These are phyloP conservation scores for Frankliniella fusca DNA, from an alignment of 2,888 invertebrate species.

Conservation along the genomic window DNA sequence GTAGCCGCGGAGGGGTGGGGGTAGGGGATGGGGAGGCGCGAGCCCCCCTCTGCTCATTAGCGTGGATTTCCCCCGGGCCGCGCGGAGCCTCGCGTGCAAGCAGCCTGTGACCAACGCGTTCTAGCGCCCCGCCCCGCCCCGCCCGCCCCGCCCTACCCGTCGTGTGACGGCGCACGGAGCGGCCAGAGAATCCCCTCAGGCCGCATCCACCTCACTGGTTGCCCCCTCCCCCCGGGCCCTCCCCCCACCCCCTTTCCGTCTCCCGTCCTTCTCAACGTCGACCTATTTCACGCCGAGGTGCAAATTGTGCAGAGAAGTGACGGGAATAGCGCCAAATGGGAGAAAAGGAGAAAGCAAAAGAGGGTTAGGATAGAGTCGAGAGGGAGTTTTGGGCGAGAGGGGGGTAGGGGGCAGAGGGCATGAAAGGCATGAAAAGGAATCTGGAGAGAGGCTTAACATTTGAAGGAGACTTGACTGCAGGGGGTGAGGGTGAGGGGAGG, in stretches of 20 bases:
- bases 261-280: neutral
- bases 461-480: neutral
- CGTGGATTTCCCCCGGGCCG: conserved; percentile 13
- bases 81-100: neutral
- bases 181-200: too few species aligned
- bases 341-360: neutral
- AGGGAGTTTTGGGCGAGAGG: neutral
- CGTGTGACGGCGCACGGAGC: too few species aligned
- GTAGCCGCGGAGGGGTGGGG: neutral
- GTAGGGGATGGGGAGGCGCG: neutral
- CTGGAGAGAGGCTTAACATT: conserved; percentile 15
- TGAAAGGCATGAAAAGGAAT: neutral
- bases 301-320: conserved; percentile 16
- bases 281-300: conserved; percentile 10
- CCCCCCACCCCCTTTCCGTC: neutral
- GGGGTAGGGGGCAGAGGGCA: neutral
- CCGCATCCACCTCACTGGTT: too few species aligned
- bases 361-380: neutral
- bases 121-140: too few species aligned
- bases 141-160: too few species aligned
- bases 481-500: neutral
- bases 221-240: neutral
- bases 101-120: too few species aligned
- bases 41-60: neutral
- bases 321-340: conserved; percentile 8